Evolutionary conservation across 2,113 vertebrate species (phyloP).

Genomic region (Mandrillus leucophaeus): DNA sequence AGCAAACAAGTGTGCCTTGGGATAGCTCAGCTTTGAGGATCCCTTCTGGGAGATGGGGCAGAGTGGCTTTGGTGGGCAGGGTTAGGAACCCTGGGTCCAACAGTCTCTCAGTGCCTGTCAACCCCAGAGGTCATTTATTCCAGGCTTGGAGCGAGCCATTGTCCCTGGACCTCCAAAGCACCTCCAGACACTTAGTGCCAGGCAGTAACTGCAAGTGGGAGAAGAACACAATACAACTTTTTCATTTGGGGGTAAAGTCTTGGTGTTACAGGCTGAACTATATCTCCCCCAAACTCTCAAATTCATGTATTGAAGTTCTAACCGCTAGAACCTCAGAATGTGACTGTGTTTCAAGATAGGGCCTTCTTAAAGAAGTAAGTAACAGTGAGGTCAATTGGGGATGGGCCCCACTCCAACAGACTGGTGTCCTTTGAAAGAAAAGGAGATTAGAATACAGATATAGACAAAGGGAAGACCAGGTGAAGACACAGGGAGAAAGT

Average conservation of each 20-base stretch:
- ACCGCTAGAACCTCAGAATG: not conserved
- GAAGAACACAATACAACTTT: not conserved
- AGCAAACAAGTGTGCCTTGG: not conserved
- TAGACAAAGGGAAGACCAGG: not conserved
- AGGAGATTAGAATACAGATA: not conserved
- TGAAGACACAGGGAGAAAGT: not conserved
- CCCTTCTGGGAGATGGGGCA: not conserved
- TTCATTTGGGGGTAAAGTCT: not conserved
- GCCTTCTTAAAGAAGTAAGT: not conserved
- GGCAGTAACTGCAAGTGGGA: not conserved
- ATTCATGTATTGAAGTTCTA: not conserved
- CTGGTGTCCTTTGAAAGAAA: not conserved
- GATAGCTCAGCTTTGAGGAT: not conserved
- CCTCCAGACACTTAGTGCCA: not conserved
- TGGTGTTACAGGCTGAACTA: not conserved
- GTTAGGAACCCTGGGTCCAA: not conserved
- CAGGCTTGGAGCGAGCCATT: not conserved
- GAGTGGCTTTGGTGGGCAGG: not conserved
- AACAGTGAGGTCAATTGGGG: not conserved
- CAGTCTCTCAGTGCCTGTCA: not conserved
- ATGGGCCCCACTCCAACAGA: not conserved
- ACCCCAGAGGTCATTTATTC: not conserved
- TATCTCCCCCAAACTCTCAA: no score
- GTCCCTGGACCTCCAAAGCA: not conserved
- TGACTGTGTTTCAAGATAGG: not conserved